Evolutionary conservation across 2,888 invertebrate genomes (phyloP).

Genomic region (Pseudococcus longispinus): DNA sequence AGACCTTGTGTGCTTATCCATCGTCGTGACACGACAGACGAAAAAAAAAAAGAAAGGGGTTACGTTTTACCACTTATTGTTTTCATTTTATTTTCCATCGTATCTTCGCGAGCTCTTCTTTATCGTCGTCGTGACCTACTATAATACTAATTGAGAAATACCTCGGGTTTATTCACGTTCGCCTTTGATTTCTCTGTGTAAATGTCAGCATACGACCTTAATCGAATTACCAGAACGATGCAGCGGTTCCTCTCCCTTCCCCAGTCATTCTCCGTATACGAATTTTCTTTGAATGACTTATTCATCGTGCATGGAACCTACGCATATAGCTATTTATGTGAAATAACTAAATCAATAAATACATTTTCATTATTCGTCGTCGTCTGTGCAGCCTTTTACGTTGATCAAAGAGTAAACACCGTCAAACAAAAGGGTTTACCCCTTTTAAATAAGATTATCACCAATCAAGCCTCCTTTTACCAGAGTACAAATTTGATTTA

Average conservation of each 20-base stretch:
- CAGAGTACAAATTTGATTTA: neutral
- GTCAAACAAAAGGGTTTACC: neutral
- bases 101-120: neutral
- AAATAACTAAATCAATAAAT: constrained; percentile 16
- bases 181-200: neutral
- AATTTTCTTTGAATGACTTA: neutral
- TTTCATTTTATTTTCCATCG: neutral
- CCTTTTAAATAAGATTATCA: constrained; percentile 28
- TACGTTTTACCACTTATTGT: neutral
- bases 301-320: neutral
- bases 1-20: neutral
- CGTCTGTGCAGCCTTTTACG: neutral
- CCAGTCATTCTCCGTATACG: neutral
- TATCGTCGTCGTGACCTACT: constrained; percentile 14
- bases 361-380: constrained; percentile 3
- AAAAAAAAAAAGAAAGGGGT: neutral
- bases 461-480: constrained; percentile 1
- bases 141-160: constrained; percentile 4
- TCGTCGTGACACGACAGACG: neutral
- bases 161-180: neutral
- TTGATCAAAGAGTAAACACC: neutral
- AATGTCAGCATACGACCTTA: constrained; percentile 11
- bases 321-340: neutral
- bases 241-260: neutral
- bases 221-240: neutral